Evolutionary conservation across 2,888 invertebrate species (phyloP).

Genomic region (Orthonevra nobilis): DNA sequence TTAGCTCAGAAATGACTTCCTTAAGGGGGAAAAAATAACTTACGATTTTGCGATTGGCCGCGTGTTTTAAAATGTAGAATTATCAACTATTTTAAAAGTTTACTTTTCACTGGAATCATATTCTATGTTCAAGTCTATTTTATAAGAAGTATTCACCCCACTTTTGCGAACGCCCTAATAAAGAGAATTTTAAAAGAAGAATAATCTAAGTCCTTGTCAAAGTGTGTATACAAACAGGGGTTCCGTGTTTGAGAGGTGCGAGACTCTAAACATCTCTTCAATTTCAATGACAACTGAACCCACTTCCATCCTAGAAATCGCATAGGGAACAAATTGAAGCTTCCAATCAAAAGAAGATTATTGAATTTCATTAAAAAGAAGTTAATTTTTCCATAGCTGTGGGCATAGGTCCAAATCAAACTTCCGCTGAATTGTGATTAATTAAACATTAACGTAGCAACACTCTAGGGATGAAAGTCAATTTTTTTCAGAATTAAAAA

Average conservation of each 20-base stretch:
- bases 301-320: background rate
- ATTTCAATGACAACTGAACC: background rate
- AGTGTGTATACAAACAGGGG: background rate
- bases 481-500: slow-evolving; percentile 19
- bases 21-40: too few species aligned
- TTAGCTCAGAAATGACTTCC: too few species aligned
- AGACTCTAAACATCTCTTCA: slow-evolving; percentile 9
- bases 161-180: too few species aligned
- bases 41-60: too few species aligned
- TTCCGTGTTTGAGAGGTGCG: background rate
- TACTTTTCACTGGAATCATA: too few species aligned
- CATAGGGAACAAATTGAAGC: too few species aligned
- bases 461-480: slow-evolving; percentile 19
- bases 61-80: too few species aligned
- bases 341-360: slow-evolving; percentile 48
- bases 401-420: background rate
- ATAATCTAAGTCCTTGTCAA: too few species aligned
- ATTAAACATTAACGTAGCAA: slow-evolving; percentile 57
- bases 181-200: too few species aligned
- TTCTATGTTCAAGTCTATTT: too few species aligned
- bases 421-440: slow-evolving; percentile 41
- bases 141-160: too few species aligned
- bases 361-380: slow-evolving; percentile 27
- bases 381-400: background rate
- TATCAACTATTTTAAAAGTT: too few species aligned